A percentile compares a stretch with the other conserved stretches of the same genome.
Conservation (phyloP, 2,113 vertebrate genomes). For the Malurus melanocephalus region DNA sequence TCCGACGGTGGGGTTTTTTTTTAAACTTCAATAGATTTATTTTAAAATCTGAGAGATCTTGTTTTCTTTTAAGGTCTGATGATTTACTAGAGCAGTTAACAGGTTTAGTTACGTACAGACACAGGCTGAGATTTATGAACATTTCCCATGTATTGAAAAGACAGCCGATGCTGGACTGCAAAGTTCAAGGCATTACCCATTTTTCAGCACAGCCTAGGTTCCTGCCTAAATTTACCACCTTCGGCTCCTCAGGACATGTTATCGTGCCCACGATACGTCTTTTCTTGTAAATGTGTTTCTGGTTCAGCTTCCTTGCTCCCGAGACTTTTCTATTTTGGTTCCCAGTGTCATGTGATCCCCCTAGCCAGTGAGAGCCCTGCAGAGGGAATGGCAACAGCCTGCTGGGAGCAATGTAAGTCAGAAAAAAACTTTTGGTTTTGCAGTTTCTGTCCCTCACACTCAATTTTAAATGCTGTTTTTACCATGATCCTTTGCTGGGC, state of each 20-base stretch:
- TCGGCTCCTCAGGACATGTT: neutral
- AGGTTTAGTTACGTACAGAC: neutral
- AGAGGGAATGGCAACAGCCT: constrained; percentile 65
- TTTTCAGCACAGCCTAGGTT: neutral
- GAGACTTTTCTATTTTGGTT: constrained; percentile 69
- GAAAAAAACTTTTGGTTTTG: constrained; percentile 38
- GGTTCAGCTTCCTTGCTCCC: constrained; percentile 53
- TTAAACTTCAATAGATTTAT: neutral
- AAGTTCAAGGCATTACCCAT: neutral
- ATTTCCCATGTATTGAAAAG: neutral
- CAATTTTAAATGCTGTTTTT: neutral
- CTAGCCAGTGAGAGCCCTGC: constrained; percentile 34
- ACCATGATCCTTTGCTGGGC: neutral
- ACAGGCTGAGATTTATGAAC: neutral
- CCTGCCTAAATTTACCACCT: neutral
- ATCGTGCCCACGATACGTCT: neutral
- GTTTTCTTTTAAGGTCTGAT: neutral
- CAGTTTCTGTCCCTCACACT: constrained; percentile 29
- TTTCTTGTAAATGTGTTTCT: constrained; percentile 22
- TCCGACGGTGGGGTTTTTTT: neutral
- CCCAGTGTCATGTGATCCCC: constrained; percentile 40
- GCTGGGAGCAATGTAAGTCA: constrained; percentile 71
- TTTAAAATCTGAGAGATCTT: neutral
- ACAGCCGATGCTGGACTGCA: rapidly evolving
- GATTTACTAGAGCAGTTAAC: neutral